Evolutionary conservation across 2,797 vertebrate genomes (phyloP), one percentile per base, ranked within the genome.

Genomic region (Mus minutoides): DNA sequence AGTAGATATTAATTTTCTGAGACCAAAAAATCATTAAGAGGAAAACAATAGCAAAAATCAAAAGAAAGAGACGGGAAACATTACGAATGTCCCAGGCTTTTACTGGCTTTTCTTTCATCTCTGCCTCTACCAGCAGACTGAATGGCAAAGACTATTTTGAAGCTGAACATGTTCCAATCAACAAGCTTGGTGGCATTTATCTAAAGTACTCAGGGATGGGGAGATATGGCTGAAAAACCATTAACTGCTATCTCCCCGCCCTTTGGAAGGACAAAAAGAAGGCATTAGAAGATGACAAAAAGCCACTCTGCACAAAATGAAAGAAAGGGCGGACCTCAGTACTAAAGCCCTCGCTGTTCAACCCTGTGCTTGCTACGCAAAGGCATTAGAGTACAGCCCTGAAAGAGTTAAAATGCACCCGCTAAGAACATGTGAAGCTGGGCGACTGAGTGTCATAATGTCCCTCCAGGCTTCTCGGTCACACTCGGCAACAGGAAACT

Each of bases 21-120:
- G 56, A 73, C 46, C 67, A 86, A 90, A 84, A 84, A 91, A 86
- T 91, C 34, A 86, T 14, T 43, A 73, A 90, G 83, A 90, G 52
- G 52, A 94, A 89, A 84, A 92, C 54, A 79, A 54, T 86, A 69
- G 82, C 26, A 94, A 87, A 88, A 87, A 67, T 8, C 52, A 79
- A 94, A 82, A 77, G 83, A 84, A 67, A 91, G 12, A 56, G 64
- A 67, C 9, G 76, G 26, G 37, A 77, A 86, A 43, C 43, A 76
- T 24, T 71, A 31, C 21, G 13, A 60, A 26, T 14, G 64, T 91
- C 19, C 3, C 34, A 13, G 79, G 84, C 76, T 82, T 82, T 95
- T 78, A n/a, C 26, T 31, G 40, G 11, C 80, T 92, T 85, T 52
- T 75, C 95, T 97, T 97, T 97, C 24, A 94, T 97, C 94, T 96